phyloP scores from a whole-genome alignment of 2,797 vertebrate genomes.

The Danionella dracula region DNA sequence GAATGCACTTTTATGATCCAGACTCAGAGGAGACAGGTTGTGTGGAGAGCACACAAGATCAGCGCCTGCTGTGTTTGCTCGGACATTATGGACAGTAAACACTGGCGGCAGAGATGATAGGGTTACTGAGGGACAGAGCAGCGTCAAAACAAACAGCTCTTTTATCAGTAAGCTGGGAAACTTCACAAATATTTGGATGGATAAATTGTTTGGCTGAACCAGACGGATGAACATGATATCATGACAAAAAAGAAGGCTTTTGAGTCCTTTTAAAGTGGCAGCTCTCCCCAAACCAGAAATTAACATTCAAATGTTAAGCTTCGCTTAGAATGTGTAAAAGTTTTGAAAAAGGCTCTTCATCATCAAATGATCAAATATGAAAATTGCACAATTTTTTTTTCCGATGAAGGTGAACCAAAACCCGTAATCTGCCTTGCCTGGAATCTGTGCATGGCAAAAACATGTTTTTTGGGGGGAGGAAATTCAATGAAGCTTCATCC shows the following conservation, averaged over 20 bases:
- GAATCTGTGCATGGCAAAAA: constrained; percentile 31
- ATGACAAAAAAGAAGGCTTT: not conserved
- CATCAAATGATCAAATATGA: too few species aligned
- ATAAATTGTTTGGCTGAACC: constrained; percentile 18
- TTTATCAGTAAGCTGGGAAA: constrained; percentile 31
- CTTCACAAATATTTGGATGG: constrained; percentile 11
- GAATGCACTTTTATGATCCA: constrained; percentile 30
- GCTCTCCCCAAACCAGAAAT: too few species aligned
- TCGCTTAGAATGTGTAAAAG: too few species aligned
- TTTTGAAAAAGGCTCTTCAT: too few species aligned
- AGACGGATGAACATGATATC: not conserved
- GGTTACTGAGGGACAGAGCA: constrained; percentile 9
- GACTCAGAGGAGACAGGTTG: constrained; percentile 23
- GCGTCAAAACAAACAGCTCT: constrained; percentile 35
- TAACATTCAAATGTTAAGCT: too few species aligned
- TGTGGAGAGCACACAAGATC: constrained; percentile 42
- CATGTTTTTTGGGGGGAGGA: constrained; percentile 37
- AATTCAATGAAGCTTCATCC: constrained; percentile 59
- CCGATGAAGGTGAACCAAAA: too few species aligned
- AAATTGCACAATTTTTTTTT: too few species aligned
- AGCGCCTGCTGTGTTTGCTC: constrained; percentile 53
- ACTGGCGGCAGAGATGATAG: constrained; percentile 20
- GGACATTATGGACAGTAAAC: constrained; percentile 52
- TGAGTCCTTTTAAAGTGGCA: too few species aligned
- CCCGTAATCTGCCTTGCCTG: constrained; percentile 32